Base-by-base conservation (phyloP, 2,888 invertebrate genomes). In the Lepetodrilus schrolli region DNA sequence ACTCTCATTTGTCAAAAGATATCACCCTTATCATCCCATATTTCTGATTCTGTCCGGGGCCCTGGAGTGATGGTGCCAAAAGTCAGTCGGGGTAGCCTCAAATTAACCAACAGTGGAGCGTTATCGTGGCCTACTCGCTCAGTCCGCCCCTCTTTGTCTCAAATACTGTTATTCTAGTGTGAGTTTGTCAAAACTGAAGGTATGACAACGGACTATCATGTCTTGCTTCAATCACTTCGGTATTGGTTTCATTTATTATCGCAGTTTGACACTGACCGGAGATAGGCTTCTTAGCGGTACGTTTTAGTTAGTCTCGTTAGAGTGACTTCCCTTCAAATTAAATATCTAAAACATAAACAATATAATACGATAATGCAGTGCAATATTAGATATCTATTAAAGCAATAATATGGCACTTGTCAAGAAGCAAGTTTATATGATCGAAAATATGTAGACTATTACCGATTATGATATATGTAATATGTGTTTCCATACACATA, bases 81-180 rank as follows among this genome's bases (percentile, higher is more conserved):
- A 51, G 23, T 30, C 34, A 30, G n/a, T 58, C 13, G 8, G 13
- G 7, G 8, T 58, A 58, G 26, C 23, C 34, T 13, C 21, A 58
- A 58, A 58, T 58, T 58, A 58, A 58, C 58, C 30, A 58, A 30
- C 58, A 58, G 26, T 13, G 13, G 34, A 58, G 30, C 58, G 23
- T 30, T 58, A 58, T 58, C 58, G n/a, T 30, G 26, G 58, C 68
- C 17, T 68, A 47, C 68, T 21, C 68, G 20, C 68, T 17, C n/a
- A 13, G 30, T n/a, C 4, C 5, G 26, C 23, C 48, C 26, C 20
- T 68, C 38, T 70, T 70, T 17, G 70, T 50, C 70, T 70, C 70
- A 70, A 51, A 43, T 70, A 48, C 20, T 70, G 70, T 70, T 70
- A 70, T 70, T 50, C 70, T 70, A 70, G 70, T 37, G 36, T 36